phyloP scores from a whole-genome alignment of 2,113 vertebrate genomes.

The Thymallus thymallus region DNA sequence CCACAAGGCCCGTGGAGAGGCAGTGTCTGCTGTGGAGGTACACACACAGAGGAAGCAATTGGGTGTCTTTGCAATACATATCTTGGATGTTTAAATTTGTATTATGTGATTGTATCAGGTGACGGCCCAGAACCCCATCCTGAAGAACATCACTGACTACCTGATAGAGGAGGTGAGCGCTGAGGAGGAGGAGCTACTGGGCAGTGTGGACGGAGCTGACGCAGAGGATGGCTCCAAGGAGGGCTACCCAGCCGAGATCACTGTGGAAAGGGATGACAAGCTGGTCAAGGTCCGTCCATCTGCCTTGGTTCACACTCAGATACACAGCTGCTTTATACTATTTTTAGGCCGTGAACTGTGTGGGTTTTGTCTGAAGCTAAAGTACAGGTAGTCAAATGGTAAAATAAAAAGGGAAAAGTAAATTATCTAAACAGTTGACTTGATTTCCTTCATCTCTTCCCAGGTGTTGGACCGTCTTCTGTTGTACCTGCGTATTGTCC shows the following conservation, averaged over 20 bases:
- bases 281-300: conserved; percentile 80
- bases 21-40: conserved; percentile 60
- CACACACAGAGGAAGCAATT: too few relatives aligned
- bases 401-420: neutral
- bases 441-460: neutral
- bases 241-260: conserved; percentile 84
- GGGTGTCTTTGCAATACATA: too few relatives aligned
- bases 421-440: neutral
- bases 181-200: conserved; percentile 90
- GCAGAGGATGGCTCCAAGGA: conserved; percentile 83
- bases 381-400: neutral
- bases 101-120: conserved; percentile 54
- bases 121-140: conserved; percentile 86
- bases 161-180: conserved; percentile 93
- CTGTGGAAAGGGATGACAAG: conserved; percentile 89
- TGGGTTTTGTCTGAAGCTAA: neutral
- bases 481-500: conserved; percentile 87
- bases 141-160: conserved; percentile 93
- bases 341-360: neutral
- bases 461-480: conserved; percentile 89
- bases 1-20: conserved; percentile 66
- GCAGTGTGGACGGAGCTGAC: conserved; percentile 75
- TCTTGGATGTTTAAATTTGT: too few relatives aligned
- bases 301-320: neutral
- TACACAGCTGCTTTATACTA: neutral